phyloP scores from a whole-genome alignment of 2,113 vertebrate genomes.

The Leucosticte australis region DNA sequence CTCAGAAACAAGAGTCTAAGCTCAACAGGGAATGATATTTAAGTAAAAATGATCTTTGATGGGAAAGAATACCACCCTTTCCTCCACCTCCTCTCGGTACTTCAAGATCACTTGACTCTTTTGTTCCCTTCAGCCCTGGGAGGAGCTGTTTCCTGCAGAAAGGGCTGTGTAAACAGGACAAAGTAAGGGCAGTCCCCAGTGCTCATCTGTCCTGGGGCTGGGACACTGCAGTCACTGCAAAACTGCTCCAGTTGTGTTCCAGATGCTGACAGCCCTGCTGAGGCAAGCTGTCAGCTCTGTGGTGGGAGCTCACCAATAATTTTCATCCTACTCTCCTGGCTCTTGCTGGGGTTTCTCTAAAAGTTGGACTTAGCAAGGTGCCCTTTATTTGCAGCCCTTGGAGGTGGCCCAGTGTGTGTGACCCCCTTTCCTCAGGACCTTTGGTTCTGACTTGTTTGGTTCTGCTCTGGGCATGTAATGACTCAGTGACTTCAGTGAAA shows the following conservation, averaged over 20 bases:
- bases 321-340: background rate
- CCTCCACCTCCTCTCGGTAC: background rate
- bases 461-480: background rate
- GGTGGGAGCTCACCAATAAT: background rate
- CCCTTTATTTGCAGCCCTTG: background rate
- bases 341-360: background rate
- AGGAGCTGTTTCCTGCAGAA: background rate
- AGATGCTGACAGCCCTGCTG: background rate
- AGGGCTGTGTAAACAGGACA: background rate
- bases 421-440: background rate
- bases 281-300: background rate
- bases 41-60: background rate
- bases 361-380: background rate
- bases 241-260: background rate
- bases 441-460: background rate
- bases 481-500: background rate
- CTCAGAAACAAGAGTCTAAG: background rate
- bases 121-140: background rate
- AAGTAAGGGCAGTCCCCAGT: background rate
- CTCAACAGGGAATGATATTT: background rate
- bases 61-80: background rate
- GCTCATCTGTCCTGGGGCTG: background rate
- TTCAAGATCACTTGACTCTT: background rate
- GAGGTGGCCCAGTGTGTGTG: background rate
- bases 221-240: background rate